These are phyloP conservation scores for Lophotriccus pileatus DNA, from an alignment of 2,797 vertebrate genomes.

Conservation along the genomic window DNA sequence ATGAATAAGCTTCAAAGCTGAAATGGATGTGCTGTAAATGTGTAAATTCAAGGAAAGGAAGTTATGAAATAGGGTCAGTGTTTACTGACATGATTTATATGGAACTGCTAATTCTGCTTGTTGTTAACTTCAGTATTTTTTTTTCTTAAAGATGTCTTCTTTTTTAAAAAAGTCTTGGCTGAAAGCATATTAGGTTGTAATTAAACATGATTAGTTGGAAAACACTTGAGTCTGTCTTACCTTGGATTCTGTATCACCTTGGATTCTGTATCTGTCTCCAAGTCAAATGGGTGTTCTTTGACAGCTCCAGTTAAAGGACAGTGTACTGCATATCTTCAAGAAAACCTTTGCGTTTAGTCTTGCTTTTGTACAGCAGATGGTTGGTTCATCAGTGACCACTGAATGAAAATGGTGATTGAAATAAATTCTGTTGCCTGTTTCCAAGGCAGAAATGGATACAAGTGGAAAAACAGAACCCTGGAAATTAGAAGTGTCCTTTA, in stretches of 20 bases:
- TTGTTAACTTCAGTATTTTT: background rate
- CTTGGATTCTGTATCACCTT: background rate
- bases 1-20: background rate
- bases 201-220: background rate
- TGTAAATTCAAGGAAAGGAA: background rate
- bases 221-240: background rate
- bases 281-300: background rate
- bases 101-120: background rate
- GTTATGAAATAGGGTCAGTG: background rate
- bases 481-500: background rate
- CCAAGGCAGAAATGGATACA: background rate
- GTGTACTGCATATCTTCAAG: accelerated
- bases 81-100: background rate
- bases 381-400: background rate
- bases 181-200: background rate
- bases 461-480: background rate
- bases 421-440: background rate
- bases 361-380: background rate
- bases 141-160: background rate
- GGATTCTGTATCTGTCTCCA: background rate
- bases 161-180: background rate
- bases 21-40: background rate
- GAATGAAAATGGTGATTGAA: background rate
- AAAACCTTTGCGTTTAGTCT: background rate
- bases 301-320: background rate